Evolutionary conservation across 2,113 vertebrate genomes (phyloP), one percentile per base, ranked within the genome.

Genomic region (Hydrochoerus hydrochaeris): DNA sequence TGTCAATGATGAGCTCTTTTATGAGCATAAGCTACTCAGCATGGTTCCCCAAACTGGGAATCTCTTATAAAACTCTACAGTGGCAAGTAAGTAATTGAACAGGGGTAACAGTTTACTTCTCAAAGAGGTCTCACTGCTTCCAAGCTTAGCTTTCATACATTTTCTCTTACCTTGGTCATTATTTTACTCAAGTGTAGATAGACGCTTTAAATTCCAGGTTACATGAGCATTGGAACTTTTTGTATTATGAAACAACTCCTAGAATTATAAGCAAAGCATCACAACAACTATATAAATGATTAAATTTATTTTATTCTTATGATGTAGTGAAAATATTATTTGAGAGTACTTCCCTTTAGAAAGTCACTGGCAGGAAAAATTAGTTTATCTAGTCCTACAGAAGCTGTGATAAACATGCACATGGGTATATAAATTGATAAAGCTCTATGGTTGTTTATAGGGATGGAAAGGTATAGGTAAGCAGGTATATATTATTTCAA

Each of bases 61-160:
- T 14, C 28, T 90, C 60, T 90, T 81, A 26, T 80, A 62, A 95
- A 81, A 91, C 77, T 94, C 44, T 41, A 52, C 11, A 28, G 65
- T 67, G 38, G 83, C 41, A 86, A 85, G 41, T 35, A 35, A 77
- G 57, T 52, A 41, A 77, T 8, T 58, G 62, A 97, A 32, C 2
- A 80, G 58, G 44, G 78, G 32, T 69, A 63, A 54, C 13, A 80
- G 71, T 88, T 89, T 87, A 73, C 75, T 90, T 89, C 28, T 19
- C 60, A 12, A 20, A 49, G 17, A 86, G 57, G 7, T 38, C 85
- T 94, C 54, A 86, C 41, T 95, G 20, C 38, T 75, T 65, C 20
- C 63, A 32, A 85, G 58, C 90, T 94, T 85, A 95, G 88, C 49
- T 73, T 94, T 4, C 78, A 28, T 63, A 28, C 78, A 87, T 81